These are phyloP conservation scores for Eupithecia abbreviata DNA, from an alignment of 2,888 invertebrate species.

Conservation along the genomic window DNA sequence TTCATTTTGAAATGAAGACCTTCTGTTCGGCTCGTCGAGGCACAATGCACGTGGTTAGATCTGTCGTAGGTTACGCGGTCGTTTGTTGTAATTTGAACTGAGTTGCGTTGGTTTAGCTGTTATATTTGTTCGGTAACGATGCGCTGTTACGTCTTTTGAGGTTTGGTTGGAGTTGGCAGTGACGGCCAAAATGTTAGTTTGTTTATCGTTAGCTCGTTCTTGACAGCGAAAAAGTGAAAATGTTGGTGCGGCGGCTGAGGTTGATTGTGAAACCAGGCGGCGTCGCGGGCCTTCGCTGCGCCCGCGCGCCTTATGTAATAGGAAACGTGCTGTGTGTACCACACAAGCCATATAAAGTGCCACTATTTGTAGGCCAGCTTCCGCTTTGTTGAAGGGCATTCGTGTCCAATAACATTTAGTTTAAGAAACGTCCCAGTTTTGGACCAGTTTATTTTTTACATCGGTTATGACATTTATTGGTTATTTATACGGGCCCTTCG, in stretches of 20 bases:
- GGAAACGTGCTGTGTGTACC: constrained; percentile 60
- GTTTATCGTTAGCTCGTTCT: constrained; percentile 83
- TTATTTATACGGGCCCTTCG: constrained; percentile 8
- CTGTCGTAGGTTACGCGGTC: constrained; percentile 57
- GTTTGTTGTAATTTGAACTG: constrained; percentile 64
- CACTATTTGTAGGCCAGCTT: constrained; percentile 43
- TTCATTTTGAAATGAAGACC: constrained; percentile 57
- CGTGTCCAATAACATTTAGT: constrained; percentile 32
- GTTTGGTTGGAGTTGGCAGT: constrained; percentile 62
- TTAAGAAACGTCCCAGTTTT: constrained; percentile 36
- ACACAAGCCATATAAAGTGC: constrained; percentile 48
- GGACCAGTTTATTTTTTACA: constrained; percentile 25
- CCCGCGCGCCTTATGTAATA: constrained; percentile 68
- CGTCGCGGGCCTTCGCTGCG: constrained; percentile 65
- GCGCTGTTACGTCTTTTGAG: constrained; percentile 55
- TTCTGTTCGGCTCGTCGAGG: constrained; percentile 63
- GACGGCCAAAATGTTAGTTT: constrained; percentile 82
- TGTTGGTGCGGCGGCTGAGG: constrained; percentile 73
- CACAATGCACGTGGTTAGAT: constrained; percentile 57
- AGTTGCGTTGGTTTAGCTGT: constrained; percentile 54
- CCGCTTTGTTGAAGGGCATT: constrained; percentile 43
- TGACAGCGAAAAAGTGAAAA: constrained; percentile 85
- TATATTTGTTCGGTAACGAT: constrained; percentile 50
- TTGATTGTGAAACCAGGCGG: constrained; percentile 78
- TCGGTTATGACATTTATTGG: constrained; percentile 29